Percentiles rank a stretch among this genome's conserved stretches.
These are phyloP conservation scores for Macropus fuliginosus DNA, from an alignment of 2,797 vertebrate genomes.

Conservation along the genomic window DNA sequence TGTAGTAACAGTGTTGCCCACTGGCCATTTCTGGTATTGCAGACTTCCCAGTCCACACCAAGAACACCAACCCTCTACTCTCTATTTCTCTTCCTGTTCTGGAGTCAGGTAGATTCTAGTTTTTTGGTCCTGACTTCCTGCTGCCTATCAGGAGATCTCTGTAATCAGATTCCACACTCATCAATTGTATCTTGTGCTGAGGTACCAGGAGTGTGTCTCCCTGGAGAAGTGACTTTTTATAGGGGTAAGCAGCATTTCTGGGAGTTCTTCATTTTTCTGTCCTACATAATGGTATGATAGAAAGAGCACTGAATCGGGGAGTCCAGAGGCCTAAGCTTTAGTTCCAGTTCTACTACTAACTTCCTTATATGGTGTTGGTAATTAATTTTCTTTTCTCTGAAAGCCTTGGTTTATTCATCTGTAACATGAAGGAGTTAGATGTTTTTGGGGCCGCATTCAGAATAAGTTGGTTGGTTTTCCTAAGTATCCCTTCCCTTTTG, in stretches of 20 bases:
- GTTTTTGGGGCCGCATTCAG: not conserved
- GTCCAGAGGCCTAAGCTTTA: not conserved
- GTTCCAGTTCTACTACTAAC: not conserved
- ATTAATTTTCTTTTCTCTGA: not conserved
- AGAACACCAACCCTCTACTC: not conserved
- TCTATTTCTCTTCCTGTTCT: not conserved
- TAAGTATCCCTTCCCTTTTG: not conserved
- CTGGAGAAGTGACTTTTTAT: not conserved
- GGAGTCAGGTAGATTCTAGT: not conserved
- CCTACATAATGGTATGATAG: not conserved
- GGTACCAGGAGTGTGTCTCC: not conserved
- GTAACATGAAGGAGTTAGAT: not conserved
- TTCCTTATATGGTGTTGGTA: not conserved
- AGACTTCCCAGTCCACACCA: not conserved
- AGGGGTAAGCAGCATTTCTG: not conserved
- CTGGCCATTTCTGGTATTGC: not conserved
- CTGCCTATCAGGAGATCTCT: not conserved
- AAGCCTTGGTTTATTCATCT: not conserved
- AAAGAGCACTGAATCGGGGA: not conserved
- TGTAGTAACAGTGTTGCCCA: not conserved
- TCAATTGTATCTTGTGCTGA: not conserved
- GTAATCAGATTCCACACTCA: not conserved
- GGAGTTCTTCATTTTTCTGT: not conserved
- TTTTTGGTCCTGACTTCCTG: not conserved
- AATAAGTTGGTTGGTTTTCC: not conserved